Conservation (phyloP, 1,140 invertebrate genomes). For the Dendroctonus valens region DNA sequence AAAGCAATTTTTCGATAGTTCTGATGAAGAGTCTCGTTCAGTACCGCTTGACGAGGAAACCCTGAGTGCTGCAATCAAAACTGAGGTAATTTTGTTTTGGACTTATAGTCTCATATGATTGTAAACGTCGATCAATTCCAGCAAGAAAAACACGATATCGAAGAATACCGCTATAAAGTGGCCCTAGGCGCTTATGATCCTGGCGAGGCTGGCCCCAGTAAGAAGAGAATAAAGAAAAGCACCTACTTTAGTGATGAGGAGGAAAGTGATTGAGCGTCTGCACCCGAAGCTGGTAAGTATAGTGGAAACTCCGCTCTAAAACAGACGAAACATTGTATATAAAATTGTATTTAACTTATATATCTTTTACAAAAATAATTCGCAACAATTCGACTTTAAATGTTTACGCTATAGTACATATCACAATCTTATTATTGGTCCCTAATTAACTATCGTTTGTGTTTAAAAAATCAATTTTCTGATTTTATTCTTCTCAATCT, state of each 20-base stretch:
- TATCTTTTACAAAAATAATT: slow-evolving; percentile 19
- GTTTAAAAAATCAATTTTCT: slow-evolving; percentile 14
- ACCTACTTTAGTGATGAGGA: slow-evolving; percentile 51
- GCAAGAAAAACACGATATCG: slow-evolving; percentile 59
- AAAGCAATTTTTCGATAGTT: slow-evolving; percentile 51
- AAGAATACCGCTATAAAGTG: slow-evolving; percentile 55
- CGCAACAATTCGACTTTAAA: background rate
- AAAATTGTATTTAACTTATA: background rate
- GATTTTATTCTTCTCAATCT: slow-evolving; percentile 44
- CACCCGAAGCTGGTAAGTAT: too few species aligned
- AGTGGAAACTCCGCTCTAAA: background rate
- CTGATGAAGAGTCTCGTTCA: slow-evolving; percentile 48
- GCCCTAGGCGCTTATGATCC: slow-evolving; percentile 49
- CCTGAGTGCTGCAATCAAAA: slow-evolving; percentile 66
- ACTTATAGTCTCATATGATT: too few species aligned
- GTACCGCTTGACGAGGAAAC: slow-evolving; percentile 54
- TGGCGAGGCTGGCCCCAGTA: slow-evolving; percentile 43
- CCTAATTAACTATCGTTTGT: background rate
- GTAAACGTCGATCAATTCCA: slow-evolving; percentile 44
- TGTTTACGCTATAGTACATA: slow-evolving; percentile 26
- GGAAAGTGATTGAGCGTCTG: slow-evolving; percentile 43
- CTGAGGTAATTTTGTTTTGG: slow-evolving; percentile 56
- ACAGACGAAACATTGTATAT: background rate
- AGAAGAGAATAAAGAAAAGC: slow-evolving; percentile 59
- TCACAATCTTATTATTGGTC: slow-evolving; percentile 15